Conservation (phyloP, 1,140 invertebrate genomes). For the Meloidogyne hapla region DNA sequence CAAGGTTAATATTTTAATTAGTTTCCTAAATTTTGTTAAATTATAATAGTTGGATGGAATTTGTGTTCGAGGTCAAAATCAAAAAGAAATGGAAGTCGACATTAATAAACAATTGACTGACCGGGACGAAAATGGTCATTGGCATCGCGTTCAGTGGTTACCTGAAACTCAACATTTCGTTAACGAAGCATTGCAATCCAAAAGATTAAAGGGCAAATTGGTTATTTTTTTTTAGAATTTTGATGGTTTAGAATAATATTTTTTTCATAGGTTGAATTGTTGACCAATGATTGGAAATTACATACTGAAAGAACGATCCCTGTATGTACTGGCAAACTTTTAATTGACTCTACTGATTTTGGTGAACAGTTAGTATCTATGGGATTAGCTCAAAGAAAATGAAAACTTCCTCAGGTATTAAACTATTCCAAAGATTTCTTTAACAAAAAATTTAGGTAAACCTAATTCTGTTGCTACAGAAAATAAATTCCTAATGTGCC, state of each 20-base stretch:
- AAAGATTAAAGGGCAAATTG: neutral
- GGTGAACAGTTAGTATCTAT: conserved; percentile 21
- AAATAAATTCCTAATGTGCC: neutral
- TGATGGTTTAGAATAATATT: neutral
- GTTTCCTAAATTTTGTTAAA: neutral
- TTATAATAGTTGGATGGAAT: conserved; percentile 15
- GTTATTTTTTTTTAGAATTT: neutral
- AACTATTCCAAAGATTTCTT: neutral
- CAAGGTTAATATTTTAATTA: conserved; percentile 13
- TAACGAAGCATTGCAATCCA: conserved; percentile 9
- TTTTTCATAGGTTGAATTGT: conserved; percentile 24
- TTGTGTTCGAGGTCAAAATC: conserved; percentile 7
- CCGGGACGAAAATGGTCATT: neutral
- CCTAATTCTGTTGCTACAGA: neutral
- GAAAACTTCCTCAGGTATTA: neutral
- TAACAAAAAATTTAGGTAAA: neutral
- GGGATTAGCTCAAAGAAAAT: conserved; percentile 24
- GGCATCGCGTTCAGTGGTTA: conserved; percentile 13
- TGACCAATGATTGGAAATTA: conserved; percentile 5
- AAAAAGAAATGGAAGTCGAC: conserved; percentile 13
- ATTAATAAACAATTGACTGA: neutral
- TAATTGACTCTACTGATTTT: conserved; percentile 31
- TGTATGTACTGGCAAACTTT: conserved; percentile 15
- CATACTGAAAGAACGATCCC: conserved; percentile 11
- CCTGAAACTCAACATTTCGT: conserved; percentile 25